Base-by-base conservation (phyloP, 2,888 invertebrate species). In the Tinea semifulvella region DNA sequence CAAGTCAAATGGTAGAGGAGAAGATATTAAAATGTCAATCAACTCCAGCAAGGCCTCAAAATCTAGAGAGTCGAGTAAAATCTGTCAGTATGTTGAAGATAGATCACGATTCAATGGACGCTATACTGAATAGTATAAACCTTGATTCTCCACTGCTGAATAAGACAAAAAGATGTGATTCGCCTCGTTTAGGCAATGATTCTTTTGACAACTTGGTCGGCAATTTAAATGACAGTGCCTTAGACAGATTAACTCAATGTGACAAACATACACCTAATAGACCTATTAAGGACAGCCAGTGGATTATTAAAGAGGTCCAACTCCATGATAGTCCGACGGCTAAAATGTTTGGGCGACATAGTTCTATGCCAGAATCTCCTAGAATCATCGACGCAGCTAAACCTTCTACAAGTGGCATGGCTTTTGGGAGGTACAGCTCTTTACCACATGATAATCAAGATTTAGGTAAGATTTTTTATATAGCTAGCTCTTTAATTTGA, bases 301-400 rank as follows among this genome's bases (percentile, higher is more conserved):
- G 70, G 68, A 61, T 60, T 13, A 51, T 70, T 10, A 63, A 68
- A 47, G 74, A 75, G 47, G 45, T 68, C 13, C 47, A 61, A 20
- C 51, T 63, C 13, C 61, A 70, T 56, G 65, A 67, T 18, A 73
- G 68, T 53, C 68, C 69, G n/a, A 52, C 63, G 16, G 57, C 68
- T 6, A 76, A 64, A 10, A 53, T 63, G 44, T 75, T 82, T 55
- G 60, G 63, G 1, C 62, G 81, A 2, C 69, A 80, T 47, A 79
- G 56, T 49, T 79, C 81, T 1, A 81, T 82, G 82, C 82, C 82
- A 0, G 76, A 66, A 47, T 80, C 81, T 16, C 80, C 81, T 6
- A 61, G 66, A 13, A 46, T 68, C 3, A 51, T 50, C 2, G 56
- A 62, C 46, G 25, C 48, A 8, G 65, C 63, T 48, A 69, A 63